phyloP scores from a whole-genome alignment of 2,888 invertebrate genomes.

The Plutella xylostella region DNA sequence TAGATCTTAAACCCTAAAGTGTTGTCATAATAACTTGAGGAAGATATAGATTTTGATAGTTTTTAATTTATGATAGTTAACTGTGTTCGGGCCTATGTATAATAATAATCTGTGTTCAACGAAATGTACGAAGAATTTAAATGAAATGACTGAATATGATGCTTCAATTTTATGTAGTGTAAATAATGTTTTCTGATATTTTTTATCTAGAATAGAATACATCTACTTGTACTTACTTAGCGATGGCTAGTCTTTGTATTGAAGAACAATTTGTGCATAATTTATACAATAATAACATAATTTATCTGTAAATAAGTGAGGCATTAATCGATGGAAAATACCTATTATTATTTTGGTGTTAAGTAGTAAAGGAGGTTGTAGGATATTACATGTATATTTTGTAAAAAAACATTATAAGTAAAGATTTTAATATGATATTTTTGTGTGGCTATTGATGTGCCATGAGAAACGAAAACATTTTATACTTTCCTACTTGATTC shows the following conservation, averaged over 20 bases:
- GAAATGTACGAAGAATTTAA: slow-evolving; percentile 29
- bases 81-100: slow-evolving; percentile 16
- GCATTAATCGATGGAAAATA: slow-evolving; percentile 34
- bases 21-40: no score
- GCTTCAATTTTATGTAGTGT: slow-evolving; percentile 31
- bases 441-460: slow-evolving; percentile 5
- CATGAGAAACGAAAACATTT: slow-evolving; percentile 2
- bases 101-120: slow-evolving; percentile 50
- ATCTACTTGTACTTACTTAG: slow-evolving; percentile 40
- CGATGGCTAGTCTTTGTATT: slow-evolving; percentile 60
- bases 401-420: no score
- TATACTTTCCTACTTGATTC: background rate
- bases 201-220: slow-evolving; percentile 25
- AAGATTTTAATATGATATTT: no score
- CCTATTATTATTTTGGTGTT: slow-evolving; percentile 26
- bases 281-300: slow-evolving; percentile 27
- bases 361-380: slow-evolving; percentile 33
- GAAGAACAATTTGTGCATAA: slow-evolving; percentile 53
- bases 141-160: slow-evolving; percentile 45
- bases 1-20: no score
- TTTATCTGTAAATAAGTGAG: slow-evolving; percentile 33
- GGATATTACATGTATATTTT: slow-evolving; percentile 23
- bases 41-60: no score
- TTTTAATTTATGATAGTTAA: no score
- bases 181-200: slow-evolving; percentile 55